Evolutionary conservation across 1,140 invertebrate species (phyloP).

Genomic region (Varroa destructor): DNA sequence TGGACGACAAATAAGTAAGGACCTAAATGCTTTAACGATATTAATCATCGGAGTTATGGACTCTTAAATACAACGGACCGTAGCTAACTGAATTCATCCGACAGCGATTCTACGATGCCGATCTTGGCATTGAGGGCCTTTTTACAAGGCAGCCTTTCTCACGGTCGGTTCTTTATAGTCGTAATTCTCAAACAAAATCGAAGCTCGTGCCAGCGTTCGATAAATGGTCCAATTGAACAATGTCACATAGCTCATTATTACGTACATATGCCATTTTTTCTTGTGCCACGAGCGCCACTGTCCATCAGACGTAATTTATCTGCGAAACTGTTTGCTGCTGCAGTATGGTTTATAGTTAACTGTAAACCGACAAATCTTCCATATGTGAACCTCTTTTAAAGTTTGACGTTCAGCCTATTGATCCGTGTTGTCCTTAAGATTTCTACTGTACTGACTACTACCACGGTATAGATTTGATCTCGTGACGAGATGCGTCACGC

Average conservation of each 20-base stretch:
- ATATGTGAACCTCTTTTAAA: constrained; percentile 12
- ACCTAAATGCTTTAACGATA: constrained; percentile 35
- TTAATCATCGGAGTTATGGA: constrained; percentile 39
- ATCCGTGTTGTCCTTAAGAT: not conserved
- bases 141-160: constrained; percentile 19
- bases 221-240: constrained; percentile 38
- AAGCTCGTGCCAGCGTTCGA: constrained; percentile 32
- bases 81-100: constrained; percentile 23
- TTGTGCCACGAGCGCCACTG: constrained; percentile 1
- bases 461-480: constrained; percentile 55
- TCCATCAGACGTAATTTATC: constrained; percentile 3
- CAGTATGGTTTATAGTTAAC: constrained; percentile 9
- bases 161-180: constrained; percentile 34
- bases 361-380: not conserved
- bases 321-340: not conserved
- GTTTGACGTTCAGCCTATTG: not conserved
- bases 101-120: constrained; percentile 33
- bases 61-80: constrained; percentile 29
- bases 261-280: constrained; percentile 28
- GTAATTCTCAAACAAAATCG: constrained; percentile 32
- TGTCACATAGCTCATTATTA: constrained; percentile 38
- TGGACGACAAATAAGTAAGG: constrained; percentile 35
- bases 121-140: constrained; percentile 30
- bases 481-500: constrained; percentile 50
- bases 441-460: constrained; percentile 7